Base-by-base conservation (phyloP, 2,888 invertebrate genomes). In the Empis livida region DNA sequence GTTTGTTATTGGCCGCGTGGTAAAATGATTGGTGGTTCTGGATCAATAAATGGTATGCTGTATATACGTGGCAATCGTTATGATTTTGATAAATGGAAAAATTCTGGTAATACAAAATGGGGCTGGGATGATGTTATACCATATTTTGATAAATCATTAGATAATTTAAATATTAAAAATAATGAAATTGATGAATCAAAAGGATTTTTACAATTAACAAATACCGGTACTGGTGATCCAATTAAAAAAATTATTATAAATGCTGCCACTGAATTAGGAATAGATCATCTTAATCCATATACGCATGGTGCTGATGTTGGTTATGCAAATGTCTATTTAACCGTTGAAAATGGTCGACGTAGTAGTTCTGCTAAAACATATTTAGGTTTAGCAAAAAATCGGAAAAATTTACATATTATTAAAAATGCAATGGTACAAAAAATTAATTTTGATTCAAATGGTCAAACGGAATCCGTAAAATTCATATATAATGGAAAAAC, bases 91-190 rank as follows among this genome's bases (percentile, higher is more conserved):
- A 59, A 65, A 1, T 84, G 84, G 84, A 71, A 72, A 9, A 56
- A 59, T 1, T 39, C 70, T 32, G 83, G 83, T 0, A 82, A 79
- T 55, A 49, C 59, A 0, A 78, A 77, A 0, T 84, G 84, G 84
- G 70, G 83, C 2, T 90, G 78, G 64, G 77, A 87, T 31, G 82
- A 85, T 51, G 76, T 89, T 0, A 63, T 88, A 43, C 80, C 81
- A 0, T 89, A 85, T 61, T 91, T 89, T 61, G 82, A 81, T 62
- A 88, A 88, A 61, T 88, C 88, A 0, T 54, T 46, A 13, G 57
- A 55, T 20, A 59, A 59, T 59, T 79, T 78, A 0, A 68, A 73
- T 2, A 84, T 75, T 58, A 87, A 85, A 55, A 80, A 81, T 0
- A 71, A 87, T 0, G 79, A 41, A 23, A 27, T n/a, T 5, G n/a